Evolutionary conservation across 1,140 invertebrate genomes (phyloP), one percentile per base, ranked within the genome.

Genomic region (Heliconius himera): DNA sequence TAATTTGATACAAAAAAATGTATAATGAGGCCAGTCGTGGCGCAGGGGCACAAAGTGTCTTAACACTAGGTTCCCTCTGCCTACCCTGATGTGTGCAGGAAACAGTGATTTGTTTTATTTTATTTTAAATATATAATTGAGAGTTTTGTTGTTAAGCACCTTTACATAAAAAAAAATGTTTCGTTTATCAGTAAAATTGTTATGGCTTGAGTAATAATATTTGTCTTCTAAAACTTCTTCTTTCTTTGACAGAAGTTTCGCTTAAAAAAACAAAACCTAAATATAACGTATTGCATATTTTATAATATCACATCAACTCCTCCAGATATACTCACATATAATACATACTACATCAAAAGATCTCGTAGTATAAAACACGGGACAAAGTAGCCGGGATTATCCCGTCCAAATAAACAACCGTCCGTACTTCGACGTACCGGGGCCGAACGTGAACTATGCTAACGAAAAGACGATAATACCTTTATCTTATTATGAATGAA

Each of bases 401-500:
- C 92, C 88, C 79, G 81, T 78, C 84, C 82, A 85, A 86, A 85
- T 85, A 91, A 93, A 93, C 90, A 92, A 83, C 80, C 88, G 89
- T 82, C 76, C 88, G 81, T 90, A 92, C 88, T 76, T 79, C 82
- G 73, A 81, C 84, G 78, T 82, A 85, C 86, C 83, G 84, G 80
- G 84, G 84, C 82, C 81, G 83, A 84, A 90, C 88, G 87, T 82
- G 89, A 91, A 89, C 89, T 90, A 87, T 89, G 87, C 84, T 92
- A 92, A 94, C 92, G 89, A 90, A 92, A 92, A 93, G 87, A 88
- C 86, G 89, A 89, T 91, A 93, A 93, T 90, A 91, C 91, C 91
- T 89, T 94, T 91, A 94, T 91, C 91, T 94, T 91, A 92, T 92
- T 93, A 93, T 87, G 79, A 80, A 93, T 87, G 79, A 80, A 87